These are phyloP conservation scores for Brachyistius frenatus DNA, from an alignment of 2,113 vertebrate species.

Conservation along the genomic window DNA sequence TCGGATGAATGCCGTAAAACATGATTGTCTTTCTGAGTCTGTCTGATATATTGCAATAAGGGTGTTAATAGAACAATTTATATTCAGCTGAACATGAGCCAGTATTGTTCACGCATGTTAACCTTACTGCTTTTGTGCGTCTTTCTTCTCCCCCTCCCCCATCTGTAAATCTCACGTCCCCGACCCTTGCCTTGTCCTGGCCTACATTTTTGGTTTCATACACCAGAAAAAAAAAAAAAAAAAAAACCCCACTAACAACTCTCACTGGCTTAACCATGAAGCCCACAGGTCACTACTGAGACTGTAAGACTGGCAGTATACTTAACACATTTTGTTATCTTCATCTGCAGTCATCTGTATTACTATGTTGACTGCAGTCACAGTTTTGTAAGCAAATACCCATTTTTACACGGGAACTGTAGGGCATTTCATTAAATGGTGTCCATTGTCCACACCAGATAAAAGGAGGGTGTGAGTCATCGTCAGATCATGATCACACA, in stretches of 20 bases:
- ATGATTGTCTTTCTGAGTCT: slow-evolving; percentile 3
- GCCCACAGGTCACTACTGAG: slow-evolving; percentile 8
- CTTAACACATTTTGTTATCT: neutral
- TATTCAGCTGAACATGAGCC: slow-evolving; percentile 10
- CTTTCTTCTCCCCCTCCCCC: slow-evolving; percentile 4
- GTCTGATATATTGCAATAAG: neutral
- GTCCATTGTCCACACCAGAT: slow-evolving; percentile 16
- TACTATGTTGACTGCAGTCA: slow-evolving; percentile 4
- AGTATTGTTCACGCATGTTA: slow-evolving; percentile 14
- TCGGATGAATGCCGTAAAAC: neutral
- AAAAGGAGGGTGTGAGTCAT: slow-evolving; percentile 28
- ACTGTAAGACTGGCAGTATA: neutral
- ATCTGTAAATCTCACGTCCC: slow-evolving; percentile 5
- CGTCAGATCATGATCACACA: slow-evolving; percentile 8
- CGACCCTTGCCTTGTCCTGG: slow-evolving; percentile 40
- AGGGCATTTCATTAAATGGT: slow-evolving; percentile 21
- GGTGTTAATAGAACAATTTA: slow-evolving; percentile 1
- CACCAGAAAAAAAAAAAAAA: neutral
- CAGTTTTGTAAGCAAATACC: slow-evolving; percentile 27
- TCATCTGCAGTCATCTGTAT: neutral
- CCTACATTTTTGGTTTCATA: slow-evolving; percentile 50
- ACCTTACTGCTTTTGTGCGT: slow-evolving; percentile 22
- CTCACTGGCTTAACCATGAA: slow-evolving; percentile 8
- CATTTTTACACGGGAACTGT: slow-evolving; percentile 16
- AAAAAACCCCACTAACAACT: neutral